Evolutionary conservation across 37 sponge, comb jelly and placozoan species (phyloP), one percentile per base, ranked within the genome.

Genomic region (Ianthella basta): DNA sequence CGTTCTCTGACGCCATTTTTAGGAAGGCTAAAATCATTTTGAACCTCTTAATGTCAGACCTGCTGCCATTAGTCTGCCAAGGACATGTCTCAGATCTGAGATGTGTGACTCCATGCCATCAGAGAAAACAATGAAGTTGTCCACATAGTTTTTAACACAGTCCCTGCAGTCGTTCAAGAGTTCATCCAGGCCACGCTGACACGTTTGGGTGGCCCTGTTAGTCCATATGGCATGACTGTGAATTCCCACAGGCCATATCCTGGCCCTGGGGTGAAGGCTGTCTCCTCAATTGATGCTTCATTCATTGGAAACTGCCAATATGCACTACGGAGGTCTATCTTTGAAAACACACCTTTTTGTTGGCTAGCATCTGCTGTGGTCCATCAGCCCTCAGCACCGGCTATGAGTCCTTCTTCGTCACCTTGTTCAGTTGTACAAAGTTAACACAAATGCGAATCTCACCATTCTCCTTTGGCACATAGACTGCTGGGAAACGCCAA

Each of bases 401-500:
- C 6, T 44, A 44, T 44, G 50, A 44, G 8, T 44, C 50, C 8
- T 44, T 44, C 50, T 8, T 44, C 6, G 50, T 44, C 50, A 44
- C 50, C 50, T 44, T 44, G 8, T 44, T 44, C 8, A 44, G 3
- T 44, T 44, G 50, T 8, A 44, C 50, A 44, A 10, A 40, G 74
- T 72, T 36, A 27, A 72, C 74, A 34, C 74, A 82, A 8, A 63
- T 61, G 12, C 66, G 6, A 20, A 82, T 61, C 44, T 82, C 83
- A 21, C 83, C 41, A 30, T 60, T 60, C 40, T 36, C 60, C 32
- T 82, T 82, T 20, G 66, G 66, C n/a, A 82, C 83, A 60, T 82
- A 82, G 29, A 60, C 83, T n/a, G 83, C 83, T 60, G 83, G 83
- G 36, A 37, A 61, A 64, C 82, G 21, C 74, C 74, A 72, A 3